Conservation (phyloP, 2,888 invertebrate species). For the Lasioglossum lativentre region DNA sequence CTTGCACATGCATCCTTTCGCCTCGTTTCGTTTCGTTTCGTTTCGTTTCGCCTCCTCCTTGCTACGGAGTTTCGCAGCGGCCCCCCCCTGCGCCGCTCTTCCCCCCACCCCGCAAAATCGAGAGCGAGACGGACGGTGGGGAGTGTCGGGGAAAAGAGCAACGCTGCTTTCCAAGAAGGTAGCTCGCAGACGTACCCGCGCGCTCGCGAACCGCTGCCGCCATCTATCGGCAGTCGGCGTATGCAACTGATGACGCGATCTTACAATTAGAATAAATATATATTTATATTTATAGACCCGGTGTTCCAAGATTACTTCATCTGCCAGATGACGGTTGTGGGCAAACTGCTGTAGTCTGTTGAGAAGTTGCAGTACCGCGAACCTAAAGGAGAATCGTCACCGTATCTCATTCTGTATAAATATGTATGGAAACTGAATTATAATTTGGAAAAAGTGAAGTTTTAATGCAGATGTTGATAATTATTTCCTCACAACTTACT, state of each 20-base stretch:
- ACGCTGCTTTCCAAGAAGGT: background rate
- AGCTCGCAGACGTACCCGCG: background rate
- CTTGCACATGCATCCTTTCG: conserved; percentile 45
- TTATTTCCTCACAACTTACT: no score
- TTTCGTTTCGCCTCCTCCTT: conserved; percentile 8
- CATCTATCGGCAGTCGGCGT: background rate
- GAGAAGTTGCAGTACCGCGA: no score
- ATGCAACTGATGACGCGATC: background rate
- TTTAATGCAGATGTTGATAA: no score
- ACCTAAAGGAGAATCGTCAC: no score
- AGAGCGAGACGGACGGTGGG: background rate
- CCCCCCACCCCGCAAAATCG: background rate
- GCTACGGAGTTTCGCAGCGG: background rate
- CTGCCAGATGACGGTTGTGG: no score
- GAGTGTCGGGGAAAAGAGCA: background rate
- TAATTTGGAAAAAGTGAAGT: no score
- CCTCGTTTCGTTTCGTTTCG: conserved; percentile 40
- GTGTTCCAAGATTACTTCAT: no score
- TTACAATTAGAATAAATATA: no score
- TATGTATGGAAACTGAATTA: no score
- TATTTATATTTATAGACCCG: no score
- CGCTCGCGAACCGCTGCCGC: background rate
- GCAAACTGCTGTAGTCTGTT: no score
- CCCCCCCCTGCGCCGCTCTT: background rate
- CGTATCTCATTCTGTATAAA: no score